Base-by-base conservation (phyloP, 2,797 vertebrate genomes). In the Pterois miles region DNA sequence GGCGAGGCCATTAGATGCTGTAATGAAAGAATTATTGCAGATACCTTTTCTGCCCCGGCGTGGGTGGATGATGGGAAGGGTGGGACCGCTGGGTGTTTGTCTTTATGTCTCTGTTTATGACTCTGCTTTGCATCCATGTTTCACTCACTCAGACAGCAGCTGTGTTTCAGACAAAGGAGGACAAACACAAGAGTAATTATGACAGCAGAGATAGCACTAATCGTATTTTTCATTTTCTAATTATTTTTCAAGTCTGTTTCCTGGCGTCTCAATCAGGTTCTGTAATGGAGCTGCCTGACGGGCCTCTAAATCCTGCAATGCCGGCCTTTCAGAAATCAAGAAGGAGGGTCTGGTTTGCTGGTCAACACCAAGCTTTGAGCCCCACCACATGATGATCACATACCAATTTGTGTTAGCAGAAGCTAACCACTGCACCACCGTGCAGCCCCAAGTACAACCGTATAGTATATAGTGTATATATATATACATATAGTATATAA, bases 241-340 rank as follows among this genome's bases (percentile, higher is more conserved):
- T 76, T 36, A 67, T 40, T 80, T 69, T 48, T 63, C 57, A 73
- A 31, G 62, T 59, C 78, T 31, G 50, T 52, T 87, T 81, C 72
- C 80, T 79, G 56, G 58, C 16, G 0, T 71, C 38, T 53, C 53
- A 53, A 62, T 83, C 48, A 38, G 62, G 66, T 77, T 69, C 9
- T 1, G 29, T 67, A 18, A 73, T 62, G 31, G 31, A 48, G 46
- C 67, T 48, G 68, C 23, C 27, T 54, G 23, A 27, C 8, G n/a
- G 52, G 23, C n/a, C 14, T 74, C 40, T 57, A 4, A 52, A 54
- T 43, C 65, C 27, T 50, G 10, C 50, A 20, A 18, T 10, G 6
- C 25, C 60, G 63, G 36, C 48, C 31, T 36, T 23, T 48, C 57
- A 60, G 20, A 46, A 70, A 46, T 52, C 14, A 52, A 59, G 18